Percentiles rank a stretch among this genome's conserved stretches.
These are phyloP conservation scores for Leptinotarsa undecemlineata DNA, from an alignment of 1,140 invertebrate species.

Conservation along the genomic window DNA sequence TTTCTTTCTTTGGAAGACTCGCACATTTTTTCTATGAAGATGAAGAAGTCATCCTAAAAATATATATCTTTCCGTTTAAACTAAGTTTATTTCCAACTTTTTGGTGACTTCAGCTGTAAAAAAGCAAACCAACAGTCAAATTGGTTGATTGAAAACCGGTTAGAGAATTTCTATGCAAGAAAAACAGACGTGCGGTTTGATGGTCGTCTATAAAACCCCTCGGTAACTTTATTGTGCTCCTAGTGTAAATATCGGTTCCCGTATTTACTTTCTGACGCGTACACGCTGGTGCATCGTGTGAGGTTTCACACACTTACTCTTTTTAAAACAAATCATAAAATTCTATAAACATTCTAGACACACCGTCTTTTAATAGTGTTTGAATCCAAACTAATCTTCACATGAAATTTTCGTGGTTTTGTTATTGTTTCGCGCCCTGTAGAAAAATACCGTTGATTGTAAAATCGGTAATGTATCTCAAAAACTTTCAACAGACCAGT, in stretches of 20 bases:
- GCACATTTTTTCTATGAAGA: too few species aligned
- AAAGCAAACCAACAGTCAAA: too few species aligned
- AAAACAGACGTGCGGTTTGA: slow-evolving; percentile 25
- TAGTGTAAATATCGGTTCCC: slow-evolving; percentile 43
- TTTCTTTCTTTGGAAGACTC: too few species aligned
- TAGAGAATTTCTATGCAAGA: neutral
- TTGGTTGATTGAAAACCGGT: neutral
- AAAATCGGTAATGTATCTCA: neutral
- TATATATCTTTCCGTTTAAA: too few species aligned
- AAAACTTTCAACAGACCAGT: too few species aligned
- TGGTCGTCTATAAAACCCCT: slow-evolving; percentile 24
- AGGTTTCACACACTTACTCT: slow-evolving; percentile 53
- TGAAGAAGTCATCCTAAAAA: too few species aligned
- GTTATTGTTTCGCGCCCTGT: slow-evolving; percentile 35
- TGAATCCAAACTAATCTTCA: slow-evolving; percentile 39
- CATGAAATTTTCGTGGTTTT: slow-evolving; percentile 37
- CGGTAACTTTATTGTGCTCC: slow-evolving; percentile 37
- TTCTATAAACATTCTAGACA: slow-evolving; percentile 48
- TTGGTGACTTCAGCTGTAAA: too few species aligned
- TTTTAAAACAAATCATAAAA: slow-evolving; percentile 55
- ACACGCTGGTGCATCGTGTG: slow-evolving; percentile 47
- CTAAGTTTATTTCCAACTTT: too few species aligned
- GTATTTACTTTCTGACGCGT: slow-evolving; percentile 43
- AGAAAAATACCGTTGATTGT: slow-evolving; percentile 10
- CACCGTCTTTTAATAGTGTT: slow-evolving; percentile 45